phyloP scores from a whole-genome alignment of 2,888 invertebrate genomes.

The Euphydryas editha region DNA sequence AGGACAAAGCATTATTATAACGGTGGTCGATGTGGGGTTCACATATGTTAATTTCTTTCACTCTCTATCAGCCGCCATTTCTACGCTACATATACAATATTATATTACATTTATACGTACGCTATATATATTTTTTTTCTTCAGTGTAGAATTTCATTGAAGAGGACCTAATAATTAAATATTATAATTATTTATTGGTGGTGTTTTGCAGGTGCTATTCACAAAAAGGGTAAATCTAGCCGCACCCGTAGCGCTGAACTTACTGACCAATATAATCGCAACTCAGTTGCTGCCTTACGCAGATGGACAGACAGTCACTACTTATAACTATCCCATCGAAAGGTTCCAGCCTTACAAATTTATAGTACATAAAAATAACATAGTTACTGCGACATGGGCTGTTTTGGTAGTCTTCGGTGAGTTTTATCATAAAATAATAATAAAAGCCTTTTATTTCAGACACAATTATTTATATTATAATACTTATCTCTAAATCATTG shows the following conservation, averaged over 20 bases:
- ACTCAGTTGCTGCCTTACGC: slow-evolving; percentile 41
- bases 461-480: no score
- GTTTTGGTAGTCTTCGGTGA: slow-evolving; percentile 29
- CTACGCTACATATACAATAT: no score
- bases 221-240: slow-evolving; percentile 80
- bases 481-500: no score
- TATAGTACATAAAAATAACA: slow-evolving; percentile 44
- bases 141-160: no score
- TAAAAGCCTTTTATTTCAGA: no score
- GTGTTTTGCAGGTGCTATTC: slow-evolving; percentile 65
- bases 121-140: background rate
- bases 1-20: no score
- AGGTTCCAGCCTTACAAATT: background rate
- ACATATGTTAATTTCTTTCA: no score
- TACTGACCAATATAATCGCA: slow-evolving; percentile 72
- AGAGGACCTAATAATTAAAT: no score
- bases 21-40: no score
- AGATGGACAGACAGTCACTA: slow-evolving; percentile 46
- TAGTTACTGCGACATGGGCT: slow-evolving; percentile 44
- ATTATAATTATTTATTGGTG: no score
- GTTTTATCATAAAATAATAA: background rate
- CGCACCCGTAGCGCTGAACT: slow-evolving; percentile 78
- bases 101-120: no score
- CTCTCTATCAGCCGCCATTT: no score
- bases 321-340: slow-evolving; percentile 52